Evolutionary conservation across 2,797 vertebrate genomes (phyloP), one percentile per base, ranked within the genome.

Genomic region (Leucoraja ocellata): DNA sequence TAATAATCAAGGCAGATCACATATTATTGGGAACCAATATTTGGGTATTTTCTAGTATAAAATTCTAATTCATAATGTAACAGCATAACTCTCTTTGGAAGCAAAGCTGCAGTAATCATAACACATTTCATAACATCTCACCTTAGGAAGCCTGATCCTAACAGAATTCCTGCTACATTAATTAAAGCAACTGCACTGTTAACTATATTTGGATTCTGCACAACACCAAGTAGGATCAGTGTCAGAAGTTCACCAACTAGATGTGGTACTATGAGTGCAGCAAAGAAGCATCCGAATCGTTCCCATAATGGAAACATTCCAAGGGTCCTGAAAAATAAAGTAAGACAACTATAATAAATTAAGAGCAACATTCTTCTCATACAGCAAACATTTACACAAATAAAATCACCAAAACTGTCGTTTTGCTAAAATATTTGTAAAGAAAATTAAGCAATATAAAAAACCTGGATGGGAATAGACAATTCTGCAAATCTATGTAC

Each of bases 111-210:
- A 36, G 13, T 28, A 63, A 9, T 92, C 68, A 74, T 76, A 54
- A 16, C 28, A 11, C 13, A 91, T 91, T 91, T 18, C 9, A 39
- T 74, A 74, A 61, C 36, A 58, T 93, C 96, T 94, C 95, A 99
- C 99, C 98, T 98, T 80, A 99, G 95, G 61, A 99, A 97, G 93
- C 98, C 98, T 0, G 98, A 98, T 94, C 98, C 99, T 93, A 97
- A 95, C 93, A 98, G 91, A 94, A 99, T 96, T 36, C 99, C 99
- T 65, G 98, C 97, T 25, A 98, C 96, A 94, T 97, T 98, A 93
- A 99, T 96, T 83, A 99, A 96, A 92, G 98, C 97, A 95, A 98
- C 96, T 0, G 96, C 96, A 0, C 97, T 98, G 95, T 99, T 99
- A 94, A 98, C 97, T 94, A 98, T 97, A 93, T 98, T 97, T 23